These are phyloP conservation scores for Atherix ibis DNA, from an alignment of 2,888 invertebrate species.

Conservation along the genomic window DNA sequence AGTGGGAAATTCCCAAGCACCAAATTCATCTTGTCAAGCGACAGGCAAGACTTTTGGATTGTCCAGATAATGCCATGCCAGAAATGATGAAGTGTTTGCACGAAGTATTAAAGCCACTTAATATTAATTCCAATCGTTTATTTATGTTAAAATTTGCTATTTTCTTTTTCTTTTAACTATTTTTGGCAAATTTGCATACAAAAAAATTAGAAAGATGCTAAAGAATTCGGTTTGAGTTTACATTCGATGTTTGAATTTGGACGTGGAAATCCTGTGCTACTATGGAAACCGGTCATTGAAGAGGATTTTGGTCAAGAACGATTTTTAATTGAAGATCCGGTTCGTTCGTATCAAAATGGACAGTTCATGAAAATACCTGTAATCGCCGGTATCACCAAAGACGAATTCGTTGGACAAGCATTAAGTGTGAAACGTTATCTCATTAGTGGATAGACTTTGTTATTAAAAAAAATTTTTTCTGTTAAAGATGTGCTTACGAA, in stretches of 20 bases:
- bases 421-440: slow-evolving; percentile 26
- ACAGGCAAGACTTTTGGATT: slow-evolving; percentile 34
- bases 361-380: slow-evolving; percentile 42
- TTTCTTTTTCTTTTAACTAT: too few relatives aligned
- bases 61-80: slow-evolving; percentile 16
- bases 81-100: slow-evolving; percentile 36
- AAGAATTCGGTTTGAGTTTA: slow-evolving; percentile 6
- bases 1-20: slow-evolving; percentile 22
- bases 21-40: slow-evolving; percentile 34
- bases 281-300: slow-evolving; percentile 34
- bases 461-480: slow-evolving; percentile 7
- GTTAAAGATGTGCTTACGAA: slow-evolving; percentile 38
- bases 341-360: slow-evolving; percentile 34
- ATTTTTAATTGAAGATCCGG: slow-evolving; percentile 41
- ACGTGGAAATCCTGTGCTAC: slow-evolving; percentile 3
- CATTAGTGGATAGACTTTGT: slow-evolving; percentile 7
- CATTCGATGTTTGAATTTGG: slow-evolving; percentile 6
- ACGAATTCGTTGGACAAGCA: slow-evolving; percentile 41
- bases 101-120: slow-evolving; percentile 37
- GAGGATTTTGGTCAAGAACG: slow-evolving; percentile 35
- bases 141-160: too few relatives aligned
- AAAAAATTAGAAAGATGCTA: slow-evolving; percentile 8
- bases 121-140: too few relatives aligned
- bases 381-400: slow-evolving; percentile 42
- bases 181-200: too few relatives aligned